Conservation (phyloP, 2,888 invertebrate genomes). For the Calameuta idolon region DNA sequence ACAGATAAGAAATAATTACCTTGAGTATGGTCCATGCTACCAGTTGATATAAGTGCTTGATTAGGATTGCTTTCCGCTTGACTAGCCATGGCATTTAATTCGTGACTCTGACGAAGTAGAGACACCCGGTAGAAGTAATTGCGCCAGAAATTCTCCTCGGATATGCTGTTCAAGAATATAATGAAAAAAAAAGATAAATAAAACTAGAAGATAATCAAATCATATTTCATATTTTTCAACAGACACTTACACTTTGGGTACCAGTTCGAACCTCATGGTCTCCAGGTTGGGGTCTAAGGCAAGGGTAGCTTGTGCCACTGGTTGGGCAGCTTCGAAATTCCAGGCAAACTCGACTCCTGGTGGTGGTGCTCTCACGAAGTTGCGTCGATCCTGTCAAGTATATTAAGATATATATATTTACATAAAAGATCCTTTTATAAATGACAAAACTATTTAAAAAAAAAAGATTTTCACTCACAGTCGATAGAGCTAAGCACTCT, state of each 20-base stretch:
- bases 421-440: background rate
- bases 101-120: slow-evolving; percentile 96
- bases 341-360: slow-evolving; percentile 96
- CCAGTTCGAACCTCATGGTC: slow-evolving; percentile 98
- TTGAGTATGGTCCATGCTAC: slow-evolving; percentile 72
- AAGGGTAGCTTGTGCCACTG: slow-evolving; percentile 94
- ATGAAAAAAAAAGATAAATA: background rate
- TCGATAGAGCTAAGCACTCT: slow-evolving; percentile 94
- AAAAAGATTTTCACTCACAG: slow-evolving; percentile 70
- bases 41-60: slow-evolving; percentile 54
- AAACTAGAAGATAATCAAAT: background rate
- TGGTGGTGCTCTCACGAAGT: slow-evolving; percentile 97
- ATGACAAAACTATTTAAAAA: slow-evolving; percentile 13
- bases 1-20: slow-evolving; percentile 62
- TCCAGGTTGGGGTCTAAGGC: slow-evolving; percentile 95
- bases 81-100: slow-evolving; percentile 77
- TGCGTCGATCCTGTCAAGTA: slow-evolving; percentile 86
- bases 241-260: slow-evolving; percentile 95
- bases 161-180: slow-evolving; percentile 75
- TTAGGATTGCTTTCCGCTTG: slow-evolving; percentile 61
- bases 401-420: background rate
- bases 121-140: slow-evolving; percentile 99
- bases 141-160: slow-evolving; percentile 99
- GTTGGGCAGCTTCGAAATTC: slow-evolving; percentile 92
- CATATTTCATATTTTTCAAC: background rate